These are phyloP conservation scores for Glaucomys volans DNA, from an alignment of 2,113 vertebrate genomes.

Conservation along the genomic window DNA sequence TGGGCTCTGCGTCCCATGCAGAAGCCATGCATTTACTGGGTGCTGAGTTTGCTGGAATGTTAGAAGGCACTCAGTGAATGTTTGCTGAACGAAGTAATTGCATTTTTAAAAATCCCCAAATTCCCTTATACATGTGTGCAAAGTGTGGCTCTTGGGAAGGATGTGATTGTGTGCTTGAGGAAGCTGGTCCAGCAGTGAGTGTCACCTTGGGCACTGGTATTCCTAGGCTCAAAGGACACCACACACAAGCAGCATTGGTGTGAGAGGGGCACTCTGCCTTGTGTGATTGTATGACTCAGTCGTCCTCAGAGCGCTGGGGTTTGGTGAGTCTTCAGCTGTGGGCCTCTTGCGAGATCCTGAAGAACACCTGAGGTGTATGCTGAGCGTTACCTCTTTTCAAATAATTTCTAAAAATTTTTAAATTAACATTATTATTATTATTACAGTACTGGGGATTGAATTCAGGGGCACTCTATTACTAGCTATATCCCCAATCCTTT, in stretches of 20 bases:
- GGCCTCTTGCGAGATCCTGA: neutral
- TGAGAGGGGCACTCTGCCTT: neutral
- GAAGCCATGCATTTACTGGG: fast-evolving
- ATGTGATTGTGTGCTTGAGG: too few relatives aligned
- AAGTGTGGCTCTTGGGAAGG: neutral
- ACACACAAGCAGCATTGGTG: neutral
- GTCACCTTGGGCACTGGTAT: fast-evolving
- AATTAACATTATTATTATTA: neutral
- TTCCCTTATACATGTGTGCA: neutral
- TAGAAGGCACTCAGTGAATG: fast-evolving
- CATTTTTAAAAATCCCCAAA: fast-evolving
- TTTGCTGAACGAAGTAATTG: neutral
- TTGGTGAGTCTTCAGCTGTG: neutral
- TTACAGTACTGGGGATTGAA: neutral
- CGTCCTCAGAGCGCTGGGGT: fast-evolving
- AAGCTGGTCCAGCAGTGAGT: fast-evolving
- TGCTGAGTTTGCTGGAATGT: neutral
- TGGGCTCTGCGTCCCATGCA: fast-evolving
- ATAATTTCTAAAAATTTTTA: neutral
- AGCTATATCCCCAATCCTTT: neutral
- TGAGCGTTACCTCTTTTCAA: neutral
- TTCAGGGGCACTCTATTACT: neutral
- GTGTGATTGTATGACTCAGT: fast-evolving
- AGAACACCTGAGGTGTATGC: neutral
- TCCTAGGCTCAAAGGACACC: neutral